Evolutionary conservation across 1,140 invertebrate species (phyloP).

Genomic region (Hirudo medicinalis): DNA sequence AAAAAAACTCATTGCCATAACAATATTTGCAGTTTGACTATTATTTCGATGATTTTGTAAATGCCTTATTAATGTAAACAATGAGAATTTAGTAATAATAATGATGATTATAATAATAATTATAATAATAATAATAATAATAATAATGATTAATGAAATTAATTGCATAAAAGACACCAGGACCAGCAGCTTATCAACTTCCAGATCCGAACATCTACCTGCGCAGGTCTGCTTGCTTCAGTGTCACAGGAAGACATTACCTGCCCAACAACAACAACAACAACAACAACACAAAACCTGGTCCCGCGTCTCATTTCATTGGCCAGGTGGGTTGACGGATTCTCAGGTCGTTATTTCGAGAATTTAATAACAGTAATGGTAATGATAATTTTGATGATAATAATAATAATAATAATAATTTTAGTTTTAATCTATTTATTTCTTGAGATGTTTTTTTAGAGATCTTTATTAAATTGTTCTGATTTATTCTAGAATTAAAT

Average conservation of each 20-base stretch:
- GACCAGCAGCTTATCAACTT: slow-evolving; percentile 1
- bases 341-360: too few species aligned
- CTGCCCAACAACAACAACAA: background rate
- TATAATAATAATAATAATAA: background rate
- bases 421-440: too few species aligned
- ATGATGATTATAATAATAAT: background rate
- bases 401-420: too few species aligned
- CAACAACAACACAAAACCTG: background rate
- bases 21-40: too few species aligned
- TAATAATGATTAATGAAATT: background rate
- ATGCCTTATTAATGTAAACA: too few species aligned
- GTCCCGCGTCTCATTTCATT: background rate
- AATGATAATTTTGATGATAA: background rate
- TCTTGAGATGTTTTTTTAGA: too few species aligned
- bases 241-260: background rate
- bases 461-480: too few species aligned
- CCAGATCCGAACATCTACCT: background rate
- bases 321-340: background rate
- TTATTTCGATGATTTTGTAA: too few species aligned
- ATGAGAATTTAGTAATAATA: background rate
- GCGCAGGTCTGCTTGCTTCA: background rate
- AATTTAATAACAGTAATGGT: background rate
- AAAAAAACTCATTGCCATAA: too few species aligned
- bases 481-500: too few species aligned
- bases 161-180: background rate